Evolutionary conservation across 2,888 invertebrate species (phyloP).

Genomic region (Drosophila histrio): DNA sequence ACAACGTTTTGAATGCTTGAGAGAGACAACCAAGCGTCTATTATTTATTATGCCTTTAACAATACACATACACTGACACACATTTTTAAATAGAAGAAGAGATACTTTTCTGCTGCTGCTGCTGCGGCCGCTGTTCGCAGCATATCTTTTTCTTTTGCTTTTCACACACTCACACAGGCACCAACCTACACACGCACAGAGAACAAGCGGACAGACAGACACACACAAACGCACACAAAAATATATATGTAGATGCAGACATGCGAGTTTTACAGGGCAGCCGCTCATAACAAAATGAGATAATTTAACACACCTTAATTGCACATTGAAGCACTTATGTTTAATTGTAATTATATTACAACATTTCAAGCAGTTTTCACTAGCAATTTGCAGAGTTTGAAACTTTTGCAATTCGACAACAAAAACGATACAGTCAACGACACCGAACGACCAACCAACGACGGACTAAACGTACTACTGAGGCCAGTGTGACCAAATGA

Average conservation of each 20-base stretch:
- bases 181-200: constrained; percentile 34
- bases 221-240: constrained; percentile 22
- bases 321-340: constrained; percentile 59
- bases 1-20: constrained; percentile 38
- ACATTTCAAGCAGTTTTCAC: constrained; percentile 62
- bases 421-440: constrained; percentile 34
- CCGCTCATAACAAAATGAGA: constrained; percentile 23
- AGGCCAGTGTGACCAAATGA: neutral
- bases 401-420: constrained; percentile 50
- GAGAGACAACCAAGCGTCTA: constrained; percentile 45
- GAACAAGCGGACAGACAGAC: constrained; percentile 27
- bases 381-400: constrained; percentile 50
- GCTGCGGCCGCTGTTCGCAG: constrained; percentile 46
- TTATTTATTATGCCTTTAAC: constrained; percentile 71
- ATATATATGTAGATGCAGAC: constrained; percentile 33
- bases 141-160: constrained; percentile 70
- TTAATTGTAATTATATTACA: constrained; percentile 62
- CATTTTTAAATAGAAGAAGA: constrained; percentile 77
- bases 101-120: constrained; percentile 68
- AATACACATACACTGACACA: constrained; percentile 76
- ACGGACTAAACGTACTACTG: constrained; percentile 54
- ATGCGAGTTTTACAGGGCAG: constrained; percentile 40
- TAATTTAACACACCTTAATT: constrained; percentile 67
- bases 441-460: constrained; percentile 45
- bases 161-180: constrained; percentile 50